These are phyloP conservation scores for Uropsilus gracilis DNA, from an alignment of 2,113 vertebrate genomes.

Conservation along the genomic window DNA sequence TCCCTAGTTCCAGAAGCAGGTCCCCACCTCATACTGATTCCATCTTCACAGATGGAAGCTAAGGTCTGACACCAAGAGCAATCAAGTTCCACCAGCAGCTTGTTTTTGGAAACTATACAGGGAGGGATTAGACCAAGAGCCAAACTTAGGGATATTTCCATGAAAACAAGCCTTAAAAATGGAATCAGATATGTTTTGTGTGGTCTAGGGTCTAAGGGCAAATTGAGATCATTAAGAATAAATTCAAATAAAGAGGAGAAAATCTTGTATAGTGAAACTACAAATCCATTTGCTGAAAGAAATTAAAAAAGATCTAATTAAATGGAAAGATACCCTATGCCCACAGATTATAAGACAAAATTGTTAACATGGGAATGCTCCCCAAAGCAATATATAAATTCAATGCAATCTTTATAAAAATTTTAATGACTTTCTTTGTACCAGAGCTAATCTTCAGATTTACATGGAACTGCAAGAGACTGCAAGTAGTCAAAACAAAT, in stretches of 20 bases:
- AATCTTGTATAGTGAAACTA: background rate
- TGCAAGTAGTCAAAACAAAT: background rate
- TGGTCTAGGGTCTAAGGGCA: too few species aligned
- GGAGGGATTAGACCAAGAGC: too few species aligned
- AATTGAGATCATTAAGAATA: background rate
- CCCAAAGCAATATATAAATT: background rate
- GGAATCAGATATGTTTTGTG: too few species aligned
- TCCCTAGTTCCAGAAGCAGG: too few species aligned
- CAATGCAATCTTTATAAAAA: background rate
- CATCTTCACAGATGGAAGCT: too few species aligned
- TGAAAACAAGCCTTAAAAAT: too few species aligned
- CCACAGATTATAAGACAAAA: background rate
- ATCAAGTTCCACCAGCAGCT: too few species aligned
- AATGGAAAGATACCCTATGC: background rate
- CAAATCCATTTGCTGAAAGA: background rate
- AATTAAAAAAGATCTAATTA: background rate
- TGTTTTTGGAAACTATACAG: too few species aligned
- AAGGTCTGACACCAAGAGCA: too few species aligned
- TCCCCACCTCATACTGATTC: too few species aligned
- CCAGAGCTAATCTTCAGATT: background rate
- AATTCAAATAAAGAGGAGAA: background rate
- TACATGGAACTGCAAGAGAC: background rate
- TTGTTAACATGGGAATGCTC: background rate
- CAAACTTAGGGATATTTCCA: too few species aligned
- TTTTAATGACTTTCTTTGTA: background rate